Conservation (phyloP, 64 coral and sea anemone genomes). For the Montipora sp. region DNA sequence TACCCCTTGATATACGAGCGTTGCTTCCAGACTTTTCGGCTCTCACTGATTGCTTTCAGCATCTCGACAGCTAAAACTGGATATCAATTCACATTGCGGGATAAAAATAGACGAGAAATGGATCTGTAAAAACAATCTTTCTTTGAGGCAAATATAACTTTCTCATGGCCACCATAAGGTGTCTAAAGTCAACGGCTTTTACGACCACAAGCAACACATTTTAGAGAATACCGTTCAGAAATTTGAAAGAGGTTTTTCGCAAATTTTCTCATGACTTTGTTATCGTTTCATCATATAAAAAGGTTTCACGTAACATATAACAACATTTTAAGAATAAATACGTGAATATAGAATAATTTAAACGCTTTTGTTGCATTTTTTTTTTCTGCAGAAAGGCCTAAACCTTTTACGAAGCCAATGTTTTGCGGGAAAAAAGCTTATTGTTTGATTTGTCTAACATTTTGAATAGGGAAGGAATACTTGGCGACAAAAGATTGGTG, state of each 20-base stretch:
- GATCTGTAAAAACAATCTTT: neutral
- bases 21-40: neutral
- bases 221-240: no score
- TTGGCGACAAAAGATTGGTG: neutral
- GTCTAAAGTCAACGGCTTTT: no score
- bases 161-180: neutral
- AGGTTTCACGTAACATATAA: neutral
- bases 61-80: neutral
- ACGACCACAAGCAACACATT: no score
- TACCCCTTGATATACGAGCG: neutral
- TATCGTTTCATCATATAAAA: neutral
- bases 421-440: neutral
- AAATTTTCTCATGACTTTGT: neutral
- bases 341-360: neutral
- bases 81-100: neutral
- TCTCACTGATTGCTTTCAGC: neutral
- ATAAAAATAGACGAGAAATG: conserved; percentile 15
- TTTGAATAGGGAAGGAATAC: no score
- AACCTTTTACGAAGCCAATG: neutral
- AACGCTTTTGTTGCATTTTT: no score
- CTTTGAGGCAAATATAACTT: neutral
- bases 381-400: neutral
- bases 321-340: neutral
- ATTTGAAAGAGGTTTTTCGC: no score
- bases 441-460: no score